Evolutionary conservation across 2,888 invertebrate species (phyloP), one percentile per base, ranked within the genome.

Genomic region (Elegia similella): DNA sequence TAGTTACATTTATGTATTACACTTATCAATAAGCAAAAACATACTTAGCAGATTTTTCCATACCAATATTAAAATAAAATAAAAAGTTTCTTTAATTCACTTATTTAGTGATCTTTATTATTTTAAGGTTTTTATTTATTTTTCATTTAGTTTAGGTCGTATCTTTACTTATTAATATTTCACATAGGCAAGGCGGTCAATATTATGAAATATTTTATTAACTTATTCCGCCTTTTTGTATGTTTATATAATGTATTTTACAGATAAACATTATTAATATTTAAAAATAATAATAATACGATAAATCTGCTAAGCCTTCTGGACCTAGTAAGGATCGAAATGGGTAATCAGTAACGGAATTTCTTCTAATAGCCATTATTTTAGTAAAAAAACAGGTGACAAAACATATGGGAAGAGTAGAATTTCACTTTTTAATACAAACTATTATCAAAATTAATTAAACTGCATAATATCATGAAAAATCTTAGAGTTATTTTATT

Each of bases 1-100:
- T 86, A 87, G 80, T 80, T 77, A 77, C 72, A 73, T 72, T 59
- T 79, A 76, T 73, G 60, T 74, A 74, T 69, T 72, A 72, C 62
- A 64, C 58, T 68, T 70, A 72, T 69, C 62, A 65, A 62, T 76
- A 79, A 78, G 75, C 60, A 62, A 59, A 58, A 58, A 59, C 47
- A 56, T 57, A 23, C 61, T 68, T 62, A 72, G 76, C 78, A 78
- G 78, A 70, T 75, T 70, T 72, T 59, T 66, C 70, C 17, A 10
- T 16, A 7, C 6, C n/a, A 23, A 23, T 23, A 23, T 23, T n/a
- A 38, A 38, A 8, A 38, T 12, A 8, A 12, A 38, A 34, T 12
- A 1, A 38, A 52, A 12, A 12, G n/a, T 15, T 54, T 44, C 5
- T 44, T 44, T 23, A 32, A 34, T 34, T 55, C 17, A 46, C 12